These are phyloP conservation scores for Trissolcus basalis DNA, from an alignment of 1,140 invertebrate species.

Conservation along the genomic window DNA sequence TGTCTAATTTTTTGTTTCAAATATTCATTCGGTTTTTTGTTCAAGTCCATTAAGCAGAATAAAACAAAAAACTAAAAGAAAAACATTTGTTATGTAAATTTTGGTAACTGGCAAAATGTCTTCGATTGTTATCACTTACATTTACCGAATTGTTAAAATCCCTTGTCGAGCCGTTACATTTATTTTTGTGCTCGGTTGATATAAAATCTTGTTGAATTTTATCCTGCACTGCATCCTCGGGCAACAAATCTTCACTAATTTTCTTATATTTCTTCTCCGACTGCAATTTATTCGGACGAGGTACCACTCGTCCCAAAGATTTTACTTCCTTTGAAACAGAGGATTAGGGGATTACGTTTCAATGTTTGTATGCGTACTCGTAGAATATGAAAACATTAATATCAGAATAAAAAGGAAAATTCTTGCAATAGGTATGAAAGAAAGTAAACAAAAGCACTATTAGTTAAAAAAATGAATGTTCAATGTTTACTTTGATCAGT, in stretches of 20 bases:
- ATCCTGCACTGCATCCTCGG: conserved; percentile 25
- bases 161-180: conserved; percentile 27
- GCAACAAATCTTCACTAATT: conserved; percentile 43
- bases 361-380: background rate
- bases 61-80: conserved; percentile 2
- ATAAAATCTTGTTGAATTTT: conserved; percentile 44
- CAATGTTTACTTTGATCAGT: too few species aligned
- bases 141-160: conserved; percentile 21
- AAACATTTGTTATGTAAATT: background rate
- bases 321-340: conserved; percentile 45
- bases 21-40: background rate
- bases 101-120: background rate
- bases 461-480: too few species aligned
- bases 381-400: background rate
- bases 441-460: too few species aligned
- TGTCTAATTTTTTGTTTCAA: conserved; percentile 6
- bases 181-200: conserved; percentile 28
- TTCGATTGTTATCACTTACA: background rate
- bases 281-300: conserved; percentile 44
- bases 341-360: conserved; percentile 17
- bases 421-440: too few species aligned
- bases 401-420: too few species aligned
- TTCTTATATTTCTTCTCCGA: conserved; percentile 49
- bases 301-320: conserved; percentile 15
- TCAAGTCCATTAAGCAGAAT: background rate